Evolutionary conservation across 2,797 vertebrate species (phyloP).

Genomic region (Nyctibius grandis): DNA sequence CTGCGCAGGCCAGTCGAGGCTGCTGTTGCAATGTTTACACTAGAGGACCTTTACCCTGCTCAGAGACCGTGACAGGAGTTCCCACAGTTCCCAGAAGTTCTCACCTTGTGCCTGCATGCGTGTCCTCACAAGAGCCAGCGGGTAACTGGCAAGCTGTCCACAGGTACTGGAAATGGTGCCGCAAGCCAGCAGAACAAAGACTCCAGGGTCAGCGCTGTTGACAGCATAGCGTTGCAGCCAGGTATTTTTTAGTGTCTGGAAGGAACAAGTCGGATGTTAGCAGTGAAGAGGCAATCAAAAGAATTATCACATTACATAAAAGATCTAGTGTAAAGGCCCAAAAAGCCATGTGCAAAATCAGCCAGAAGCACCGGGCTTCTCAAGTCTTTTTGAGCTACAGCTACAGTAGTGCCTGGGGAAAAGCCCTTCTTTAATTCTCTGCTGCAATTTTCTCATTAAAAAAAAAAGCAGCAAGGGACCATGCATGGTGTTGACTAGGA

Average conservation of each 20-base stretch:
- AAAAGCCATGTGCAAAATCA: not conserved
- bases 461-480: not conserved
- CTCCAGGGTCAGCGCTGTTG: constrained; percentile 89
- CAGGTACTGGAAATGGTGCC: constrained; percentile 95
- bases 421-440: not conserved
- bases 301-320: not conserved
- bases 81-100: not conserved
- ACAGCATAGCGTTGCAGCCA: constrained; percentile 91
- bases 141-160: constrained; percentile 93
- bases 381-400: not conserved
- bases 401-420: not conserved
- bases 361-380: not conserved
- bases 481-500: not conserved
- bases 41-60: not conserved
- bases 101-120: constrained; percentile 97
- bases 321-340: not conserved
- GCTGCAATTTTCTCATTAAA: not conserved
- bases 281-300: not conserved
- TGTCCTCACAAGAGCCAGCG: constrained; percentile 92
- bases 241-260: constrained; percentile 90
- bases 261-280: not conserved
- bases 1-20: not conserved
- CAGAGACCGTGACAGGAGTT: not conserved
- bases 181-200: constrained; percentile 94
- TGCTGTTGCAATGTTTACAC: not conserved